Evolutionary conservation across 2,113 vertebrate species (phyloP).

Genomic region (Catagonus wagneri): DNA sequence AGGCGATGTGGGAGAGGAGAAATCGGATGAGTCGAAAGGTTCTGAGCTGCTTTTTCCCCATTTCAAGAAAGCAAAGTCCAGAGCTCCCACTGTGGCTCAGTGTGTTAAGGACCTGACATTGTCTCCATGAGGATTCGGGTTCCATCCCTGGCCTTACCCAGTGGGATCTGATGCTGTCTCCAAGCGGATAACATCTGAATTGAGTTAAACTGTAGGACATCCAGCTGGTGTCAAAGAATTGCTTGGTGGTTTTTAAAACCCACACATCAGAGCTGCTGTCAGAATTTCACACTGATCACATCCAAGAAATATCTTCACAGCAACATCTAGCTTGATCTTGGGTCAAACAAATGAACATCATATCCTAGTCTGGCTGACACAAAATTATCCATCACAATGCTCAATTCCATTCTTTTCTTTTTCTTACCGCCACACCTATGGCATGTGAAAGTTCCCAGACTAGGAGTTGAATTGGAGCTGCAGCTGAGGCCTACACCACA

Average conservation of each 20-base stretch:
- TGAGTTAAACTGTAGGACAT: not conserved
- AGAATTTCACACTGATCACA: not conserved
- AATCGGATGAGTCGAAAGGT: not conserved
- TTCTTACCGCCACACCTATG: too few species aligned
- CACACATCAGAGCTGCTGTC: not conserved
- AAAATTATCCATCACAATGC: not conserved
- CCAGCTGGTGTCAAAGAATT: not conserved
- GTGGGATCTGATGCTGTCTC: not conserved
- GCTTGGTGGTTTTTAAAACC: not conserved
- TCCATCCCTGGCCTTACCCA: not conserved
- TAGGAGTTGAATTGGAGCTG: too few species aligned
- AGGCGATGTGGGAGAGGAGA: not conserved
- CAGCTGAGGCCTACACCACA: too few species aligned
- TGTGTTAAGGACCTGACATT: too few species aligned
- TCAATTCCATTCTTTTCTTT: not conserved
- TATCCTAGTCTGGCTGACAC: not conserved
- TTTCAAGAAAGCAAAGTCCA: not conserved
- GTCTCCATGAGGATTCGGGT: too few species aligned
- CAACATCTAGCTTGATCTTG: not conserved
- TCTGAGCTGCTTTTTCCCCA: not conserved
- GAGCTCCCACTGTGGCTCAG: not conserved
- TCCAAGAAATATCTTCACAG: not conserved
- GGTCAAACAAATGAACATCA: not conserved
- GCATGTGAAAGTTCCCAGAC: too few species aligned
- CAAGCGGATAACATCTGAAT: not conserved